Percentiles rank a stretch among this genome's conserved stretches.
phyloP scores from a whole-genome alignment of 2,888 invertebrate species.

The Cataglyphis livida region DNA sequence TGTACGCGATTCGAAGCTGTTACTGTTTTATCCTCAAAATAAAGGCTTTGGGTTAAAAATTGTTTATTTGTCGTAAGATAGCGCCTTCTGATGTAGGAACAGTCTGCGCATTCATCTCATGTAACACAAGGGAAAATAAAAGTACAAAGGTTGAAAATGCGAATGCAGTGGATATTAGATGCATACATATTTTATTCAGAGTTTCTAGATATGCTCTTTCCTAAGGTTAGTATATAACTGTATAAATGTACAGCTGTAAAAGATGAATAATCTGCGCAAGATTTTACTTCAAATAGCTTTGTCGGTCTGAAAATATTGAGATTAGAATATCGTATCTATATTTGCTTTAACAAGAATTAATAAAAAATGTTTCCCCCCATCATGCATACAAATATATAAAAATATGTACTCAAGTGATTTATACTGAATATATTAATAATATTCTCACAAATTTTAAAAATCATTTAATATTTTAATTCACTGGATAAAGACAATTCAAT shows the following conservation, averaged over 20 bases:
- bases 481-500: neutral
- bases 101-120: constrained; percentile 16
- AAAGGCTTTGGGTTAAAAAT: neutral
- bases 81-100: constrained; percentile 22
- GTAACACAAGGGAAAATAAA: constrained; percentile 14
- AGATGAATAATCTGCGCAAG: neutral
- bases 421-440: neutral
- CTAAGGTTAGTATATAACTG: constrained; percentile 19
- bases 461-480: neutral
- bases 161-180: neutral
- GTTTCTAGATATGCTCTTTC: neutral
- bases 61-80: constrained; percentile 7
- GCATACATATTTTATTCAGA: neutral
- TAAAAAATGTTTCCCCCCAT: no score
- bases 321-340: neutral
- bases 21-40: neutral
- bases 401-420: neutral
- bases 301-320: neutral
- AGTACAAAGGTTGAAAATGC: neutral
- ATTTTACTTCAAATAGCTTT: constrained; percentile 21
- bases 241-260: neutral
- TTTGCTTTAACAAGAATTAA: neutral
- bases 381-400: neutral
- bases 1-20: neutral
- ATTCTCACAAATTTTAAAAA: neutral